Evolutionary conservation across 2,797 vertebrate genomes (phyloP), one percentile per base, ranked within the genome.

Genomic region (Triplophysa yarkandensis): DNA sequence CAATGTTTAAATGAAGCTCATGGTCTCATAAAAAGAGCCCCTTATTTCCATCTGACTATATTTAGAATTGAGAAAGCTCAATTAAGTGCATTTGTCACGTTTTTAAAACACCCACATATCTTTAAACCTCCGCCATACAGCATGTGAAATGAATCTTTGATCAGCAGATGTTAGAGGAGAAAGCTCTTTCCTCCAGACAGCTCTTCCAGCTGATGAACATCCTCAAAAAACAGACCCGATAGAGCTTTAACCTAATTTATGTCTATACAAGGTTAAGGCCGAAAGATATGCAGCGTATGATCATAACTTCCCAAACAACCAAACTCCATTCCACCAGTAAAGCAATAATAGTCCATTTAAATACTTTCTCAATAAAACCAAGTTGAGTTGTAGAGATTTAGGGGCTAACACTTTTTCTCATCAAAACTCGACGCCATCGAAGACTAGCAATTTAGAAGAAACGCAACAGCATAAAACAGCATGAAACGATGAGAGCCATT

Each of bases 401-500:
- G 13, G 17, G 52, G 25, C 16, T 32, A 58, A 70, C 41, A 44
- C 14, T 34, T 77, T 52, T 62, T 58, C 44, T 67, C 63, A 60
- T 71, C 55, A 71, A 60, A 73, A 52, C 64, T 62, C 7, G 63
- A 74, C 43, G 71, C 61, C 57, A 50, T 34, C 36, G 70, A 81
- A 76, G 73, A 52, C 64, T 62, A 73, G 55, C 80, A 81, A 86
- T 82, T 81, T 80, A 69, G 82, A 88, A 90, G 86, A 90, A 88
- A 88, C 83, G 82, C 77, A 74, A 65, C 39, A 75, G 82, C 32
- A 65, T 46, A 52, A 70, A 17, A 68, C 23, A 30, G 81, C 85
- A 81, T 52, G 68, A 71, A 81, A 81, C 44, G 76, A 77, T 68
- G 85, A 86, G 81, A 60, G 83, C 84, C 84, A 88, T 90, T 90